A percentile compares a stretch with the other conserved stretches of the same genome.
These are phyloP conservation scores for Acyrthosiphon pisum DNA, from an alignment of 1,140 invertebrate genomes.

Conservation along the genomic window DNA sequence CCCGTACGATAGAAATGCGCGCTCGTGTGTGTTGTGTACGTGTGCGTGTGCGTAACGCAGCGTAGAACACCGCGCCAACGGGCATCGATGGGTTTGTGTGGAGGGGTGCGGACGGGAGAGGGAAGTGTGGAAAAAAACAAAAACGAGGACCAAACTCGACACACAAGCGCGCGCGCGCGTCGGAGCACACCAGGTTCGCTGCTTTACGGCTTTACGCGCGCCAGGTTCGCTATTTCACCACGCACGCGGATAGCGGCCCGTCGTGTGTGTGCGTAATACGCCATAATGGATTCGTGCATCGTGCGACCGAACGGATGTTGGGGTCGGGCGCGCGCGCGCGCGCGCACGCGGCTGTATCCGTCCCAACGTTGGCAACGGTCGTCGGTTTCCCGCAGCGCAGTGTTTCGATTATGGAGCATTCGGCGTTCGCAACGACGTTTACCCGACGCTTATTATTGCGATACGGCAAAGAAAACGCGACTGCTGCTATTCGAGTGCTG, in stretches of 20 bases:
- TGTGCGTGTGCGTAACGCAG: background rate
- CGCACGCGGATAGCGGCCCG: background rate
- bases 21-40: background rate
- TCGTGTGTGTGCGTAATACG: background rate
- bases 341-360: background rate
- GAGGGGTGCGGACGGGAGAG: background rate
- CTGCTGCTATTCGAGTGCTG: too few relatives aligned
- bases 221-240: background rate
- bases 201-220: background rate
- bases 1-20: constrained; percentile 23
- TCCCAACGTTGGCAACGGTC: constrained; percentile 34
- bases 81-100: background rate
- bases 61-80: too few relatives aligned
- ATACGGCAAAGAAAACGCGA: background rate
- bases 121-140: background rate
- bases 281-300: constrained; percentile 49
- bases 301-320: constrained; percentile 41
- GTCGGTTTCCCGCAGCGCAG: background rate
- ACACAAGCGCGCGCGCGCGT: background rate
- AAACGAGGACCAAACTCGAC: constrained; percentile 46
- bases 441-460: background rate
- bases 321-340: background rate
- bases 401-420: background rate
- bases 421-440: background rate
- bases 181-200: constrained; percentile 49